phyloP scores from a whole-genome alignment of 2,113 vertebrate genomes.

The Prietella phreatophila region DNA sequence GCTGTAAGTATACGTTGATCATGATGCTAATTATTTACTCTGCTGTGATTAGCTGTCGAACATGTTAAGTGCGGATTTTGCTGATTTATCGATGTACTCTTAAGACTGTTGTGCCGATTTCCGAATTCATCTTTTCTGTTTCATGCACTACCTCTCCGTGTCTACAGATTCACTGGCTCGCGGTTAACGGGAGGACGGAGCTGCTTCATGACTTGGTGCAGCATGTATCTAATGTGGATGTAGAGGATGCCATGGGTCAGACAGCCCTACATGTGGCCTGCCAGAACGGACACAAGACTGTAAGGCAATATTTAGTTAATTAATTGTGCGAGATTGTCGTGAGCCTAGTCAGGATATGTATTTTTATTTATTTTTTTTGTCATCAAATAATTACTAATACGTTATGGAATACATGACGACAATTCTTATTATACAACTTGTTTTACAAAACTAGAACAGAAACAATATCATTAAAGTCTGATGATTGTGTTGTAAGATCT shows the following conservation, averaged over 20 bases:
- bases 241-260: slow-evolving; percentile 98
- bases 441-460: background rate
- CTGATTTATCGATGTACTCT: background rate
- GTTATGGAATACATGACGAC: background rate
- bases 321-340: background rate
- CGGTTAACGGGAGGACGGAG: slow-evolving; percentile 95
- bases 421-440: background rate
- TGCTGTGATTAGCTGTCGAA: background rate
- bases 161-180: slow-evolving; percentile 93
- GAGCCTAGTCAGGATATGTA: background rate
- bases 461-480: background rate
- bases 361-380: background rate
- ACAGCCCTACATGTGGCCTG: slow-evolving; percentile 96
- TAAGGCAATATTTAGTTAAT: slow-evolving; percentile 53
- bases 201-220: slow-evolving; percentile 95
- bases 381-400: background rate
- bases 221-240: slow-evolving; percentile 93
- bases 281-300: slow-evolving; percentile 97
- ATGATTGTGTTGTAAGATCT: background rate
- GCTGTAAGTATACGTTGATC: slow-evolving; percentile 83
- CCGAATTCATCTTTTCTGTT: background rate
- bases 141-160: background rate
- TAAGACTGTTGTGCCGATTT: background rate
- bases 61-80: background rate
- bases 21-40: background rate